Conservation (phyloP, 2,113 vertebrate genomes). For the Leptodactylus fuscus region DNA sequence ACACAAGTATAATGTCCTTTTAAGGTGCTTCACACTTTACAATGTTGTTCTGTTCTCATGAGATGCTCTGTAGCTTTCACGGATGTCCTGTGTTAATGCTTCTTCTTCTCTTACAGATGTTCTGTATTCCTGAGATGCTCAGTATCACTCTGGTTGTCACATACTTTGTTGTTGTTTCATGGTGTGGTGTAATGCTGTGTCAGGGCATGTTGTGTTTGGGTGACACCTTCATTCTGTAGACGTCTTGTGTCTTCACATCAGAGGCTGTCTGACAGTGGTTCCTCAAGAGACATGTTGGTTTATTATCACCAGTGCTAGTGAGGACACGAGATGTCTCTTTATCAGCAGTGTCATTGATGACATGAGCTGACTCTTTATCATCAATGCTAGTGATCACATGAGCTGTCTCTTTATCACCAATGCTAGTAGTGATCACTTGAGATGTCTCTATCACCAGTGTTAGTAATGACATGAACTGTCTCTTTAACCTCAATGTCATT, state of each 20-base stretch:
- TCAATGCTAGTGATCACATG: background rate
- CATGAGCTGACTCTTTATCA: background rate
- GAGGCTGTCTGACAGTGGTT: background rate
- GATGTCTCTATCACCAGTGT: background rate
- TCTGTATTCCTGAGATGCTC: slow-evolving; percentile 16
- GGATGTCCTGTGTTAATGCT: background rate
- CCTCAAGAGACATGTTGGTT: background rate
- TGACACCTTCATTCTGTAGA: background rate
- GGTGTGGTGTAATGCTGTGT: background rate
- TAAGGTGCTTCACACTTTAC: background rate
- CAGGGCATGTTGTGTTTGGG: background rate
- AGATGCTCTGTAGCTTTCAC: background rate
- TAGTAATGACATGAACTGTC: background rate
- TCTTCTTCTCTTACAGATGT: background rate
- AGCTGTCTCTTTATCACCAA: background rate
- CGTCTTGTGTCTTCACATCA: background rate
- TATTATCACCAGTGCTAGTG: background rate
- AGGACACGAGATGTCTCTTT: no score
- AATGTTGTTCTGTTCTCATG: background rate
- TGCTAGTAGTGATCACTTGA: background rate
- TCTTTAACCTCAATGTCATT: no score
- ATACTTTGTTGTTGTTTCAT: slow-evolving; percentile 9
- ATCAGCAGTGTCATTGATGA: no score
- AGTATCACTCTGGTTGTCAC: background rate
- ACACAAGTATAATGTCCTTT: background rate